Percentiles rank a stretch among this genome's conserved stretches.
Evolutionary conservation across 2,113 vertebrate genomes (phyloP).

Genomic region (Pachypanchax playfairii): DNA sequence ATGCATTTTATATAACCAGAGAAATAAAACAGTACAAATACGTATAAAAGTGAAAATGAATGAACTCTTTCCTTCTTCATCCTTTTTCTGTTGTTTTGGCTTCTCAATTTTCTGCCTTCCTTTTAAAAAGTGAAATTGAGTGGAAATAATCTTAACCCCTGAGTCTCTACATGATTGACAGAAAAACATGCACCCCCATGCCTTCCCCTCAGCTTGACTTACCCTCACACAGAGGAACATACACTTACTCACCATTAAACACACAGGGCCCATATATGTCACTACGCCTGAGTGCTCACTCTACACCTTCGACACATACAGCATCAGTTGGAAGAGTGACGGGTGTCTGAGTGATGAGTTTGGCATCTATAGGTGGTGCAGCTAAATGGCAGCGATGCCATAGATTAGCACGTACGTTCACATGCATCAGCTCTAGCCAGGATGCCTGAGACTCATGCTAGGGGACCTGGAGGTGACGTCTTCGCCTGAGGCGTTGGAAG

Average conservation of each 20-base stretch:
- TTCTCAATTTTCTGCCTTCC: conserved; percentile 29
- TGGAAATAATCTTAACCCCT: conserved; percentile 60
- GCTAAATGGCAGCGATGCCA: conserved; percentile 36
- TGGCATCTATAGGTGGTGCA: conserved; percentile 49
- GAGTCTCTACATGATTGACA: conserved; percentile 65
- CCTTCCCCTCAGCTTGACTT: conserved; percentile 19
- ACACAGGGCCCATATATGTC: conserved; percentile 68
- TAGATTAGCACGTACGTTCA: conserved; percentile 14
- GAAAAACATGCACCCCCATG: conserved; percentile 27
- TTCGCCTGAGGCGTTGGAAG: conserved; percentile 47
- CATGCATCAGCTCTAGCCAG: conserved; percentile 25
- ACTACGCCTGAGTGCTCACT: conserved; percentile 36
- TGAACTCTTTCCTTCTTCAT: conserved; percentile 36
- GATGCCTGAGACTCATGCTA: conserved; percentile 16
- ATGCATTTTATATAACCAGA: conserved; percentile 44
- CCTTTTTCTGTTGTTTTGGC: conserved; percentile 21
- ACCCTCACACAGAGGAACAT: conserved; percentile 17
- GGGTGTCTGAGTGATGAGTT: conserved; percentile 33
- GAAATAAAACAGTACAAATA: conserved; percentile 37
- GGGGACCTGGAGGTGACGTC: conserved; percentile 35
- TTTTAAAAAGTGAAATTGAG: conserved; percentile 61
- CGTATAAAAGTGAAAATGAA: conserved; percentile 38
- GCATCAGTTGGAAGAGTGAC: conserved; percentile 30
- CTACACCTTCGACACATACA: conserved; percentile 46
- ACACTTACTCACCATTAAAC: conserved; percentile 50